Percentiles rank a stretch among this genome's conserved stretches.
Evolutionary conservation across 2,113 vertebrate species (phyloP).

Genomic region (Myotis brandtii): DNA sequence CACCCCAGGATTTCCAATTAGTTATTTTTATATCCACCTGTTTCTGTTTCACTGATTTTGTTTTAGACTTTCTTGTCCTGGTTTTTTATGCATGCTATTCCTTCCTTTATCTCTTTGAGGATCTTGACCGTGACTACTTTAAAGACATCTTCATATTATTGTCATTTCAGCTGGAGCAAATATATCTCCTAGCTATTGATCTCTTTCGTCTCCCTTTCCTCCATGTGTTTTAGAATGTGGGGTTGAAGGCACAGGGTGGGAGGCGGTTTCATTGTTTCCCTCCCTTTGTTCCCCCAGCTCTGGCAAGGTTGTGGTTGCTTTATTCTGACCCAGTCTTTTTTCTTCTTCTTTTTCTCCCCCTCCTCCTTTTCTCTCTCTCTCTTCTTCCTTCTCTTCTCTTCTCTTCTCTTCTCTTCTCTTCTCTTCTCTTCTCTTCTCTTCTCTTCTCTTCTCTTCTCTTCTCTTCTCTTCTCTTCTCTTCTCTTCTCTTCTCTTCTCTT

Average conservation of each 20-base stretch:
- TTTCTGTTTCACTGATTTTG: neutral
- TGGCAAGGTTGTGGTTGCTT: neutral
- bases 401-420: too few species aligned
- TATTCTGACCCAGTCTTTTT: neutral
- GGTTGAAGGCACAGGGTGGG: neutral
- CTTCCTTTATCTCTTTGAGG: neutral
- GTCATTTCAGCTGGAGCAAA: neutral
- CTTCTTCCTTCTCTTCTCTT: too few species aligned
- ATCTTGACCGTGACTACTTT: neutral
- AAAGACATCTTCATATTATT: neutral
- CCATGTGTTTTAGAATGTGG: neutral
- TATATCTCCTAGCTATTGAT: neutral
- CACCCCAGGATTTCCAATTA: neutral
- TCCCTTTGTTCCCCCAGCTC: neutral
- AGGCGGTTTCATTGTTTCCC: neutral
- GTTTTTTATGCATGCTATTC: neutral
- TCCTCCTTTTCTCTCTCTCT: neutral
- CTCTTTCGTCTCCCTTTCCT: slow-evolving; percentile 24
- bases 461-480: too few species aligned
- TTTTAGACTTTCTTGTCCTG: neutral
- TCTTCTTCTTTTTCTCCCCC: neutral
- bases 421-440: too few species aligned
- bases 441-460: accelerated
- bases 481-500: too few species aligned
- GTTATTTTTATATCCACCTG: neutral